These are phyloP conservation scores for Allobates femoralis DNA, from an alignment of 2,797 vertebrate genomes.

Conservation along the genomic window DNA sequence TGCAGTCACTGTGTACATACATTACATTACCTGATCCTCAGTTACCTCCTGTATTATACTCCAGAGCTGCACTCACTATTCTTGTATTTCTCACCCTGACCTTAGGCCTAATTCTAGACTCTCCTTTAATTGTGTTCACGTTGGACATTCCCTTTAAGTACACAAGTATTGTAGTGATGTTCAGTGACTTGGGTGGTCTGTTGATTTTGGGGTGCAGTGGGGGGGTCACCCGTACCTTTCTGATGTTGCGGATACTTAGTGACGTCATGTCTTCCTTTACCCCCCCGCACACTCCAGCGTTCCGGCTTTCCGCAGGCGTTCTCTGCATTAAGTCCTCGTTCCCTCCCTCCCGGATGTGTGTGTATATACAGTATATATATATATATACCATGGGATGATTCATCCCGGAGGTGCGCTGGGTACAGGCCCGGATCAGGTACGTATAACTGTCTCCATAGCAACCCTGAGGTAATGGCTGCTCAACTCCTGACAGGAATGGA, in stretches of 20 bases:
- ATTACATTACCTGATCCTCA: too few relatives aligned
- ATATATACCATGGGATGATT: slow-evolving; percentile 18
- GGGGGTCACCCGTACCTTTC: background rate
- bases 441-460: slow-evolving; percentile 32
- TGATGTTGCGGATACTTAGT: background rate
- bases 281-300: background rate
- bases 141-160: too few relatives aligned
- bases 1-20: too few relatives aligned
- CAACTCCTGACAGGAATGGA: slow-evolving; percentile 15
- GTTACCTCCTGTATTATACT: too few relatives aligned
- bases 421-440: slow-evolving; percentile 15
- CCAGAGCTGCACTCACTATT: too few relatives aligned
- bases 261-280: background rate
- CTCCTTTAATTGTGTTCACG: too few relatives aligned
- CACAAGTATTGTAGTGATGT: too few relatives aligned
- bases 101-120: too few relatives aligned
- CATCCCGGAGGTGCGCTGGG: slow-evolving; percentile 16
- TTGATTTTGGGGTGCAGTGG: background rate
- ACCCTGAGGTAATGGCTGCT: background rate
- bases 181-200: background rate
- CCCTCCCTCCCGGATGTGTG: background rate
- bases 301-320: background rate
- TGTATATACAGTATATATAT: too few relatives aligned
- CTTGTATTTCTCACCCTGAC: too few relatives aligned
- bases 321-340: background rate